phyloP scores from a whole-genome alignment of 2,113 vertebrate genomes.

The Nymphicus hollandicus region DNA sequence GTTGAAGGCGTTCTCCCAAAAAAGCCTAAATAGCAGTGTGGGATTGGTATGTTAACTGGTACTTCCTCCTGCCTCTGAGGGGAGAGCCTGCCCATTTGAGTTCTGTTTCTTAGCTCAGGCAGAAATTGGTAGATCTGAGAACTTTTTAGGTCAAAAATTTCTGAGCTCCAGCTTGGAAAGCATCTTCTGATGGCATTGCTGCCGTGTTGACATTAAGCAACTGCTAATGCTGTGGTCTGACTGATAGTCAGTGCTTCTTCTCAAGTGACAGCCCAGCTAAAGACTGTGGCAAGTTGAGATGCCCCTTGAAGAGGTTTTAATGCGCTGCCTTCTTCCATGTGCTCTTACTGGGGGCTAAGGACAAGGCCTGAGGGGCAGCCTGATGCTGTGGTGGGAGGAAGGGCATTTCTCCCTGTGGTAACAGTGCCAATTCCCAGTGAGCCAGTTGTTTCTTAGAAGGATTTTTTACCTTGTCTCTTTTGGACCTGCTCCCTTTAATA shows the following conservation, averaged over 20 bases:
- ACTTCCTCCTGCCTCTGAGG: neutral
- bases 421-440: neutral
- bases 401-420: neutral
- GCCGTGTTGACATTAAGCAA: neutral
- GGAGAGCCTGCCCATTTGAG: accelerated
- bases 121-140: neutral
- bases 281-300: neutral
- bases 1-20: neutral
- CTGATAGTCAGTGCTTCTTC: neutral
- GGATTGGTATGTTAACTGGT: neutral
- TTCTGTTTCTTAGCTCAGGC: neutral
- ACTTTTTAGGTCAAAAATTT: neutral
- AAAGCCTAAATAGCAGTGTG: too few species aligned
- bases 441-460: neutral
- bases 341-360: neutral
- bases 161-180: neutral
- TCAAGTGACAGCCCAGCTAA: neutral
- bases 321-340: accelerated
- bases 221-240: too few species aligned
- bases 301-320: neutral
- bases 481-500: neutral
- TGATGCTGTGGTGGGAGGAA: neutral
- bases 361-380: neutral
- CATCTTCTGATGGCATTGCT: neutral
- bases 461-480: neutral